Percentiles rank a stretch among this genome's conserved stretches.
Conservation (phyloP, 2,797 vertebrate species). For the Hypotaenidia philippensis region DNA sequence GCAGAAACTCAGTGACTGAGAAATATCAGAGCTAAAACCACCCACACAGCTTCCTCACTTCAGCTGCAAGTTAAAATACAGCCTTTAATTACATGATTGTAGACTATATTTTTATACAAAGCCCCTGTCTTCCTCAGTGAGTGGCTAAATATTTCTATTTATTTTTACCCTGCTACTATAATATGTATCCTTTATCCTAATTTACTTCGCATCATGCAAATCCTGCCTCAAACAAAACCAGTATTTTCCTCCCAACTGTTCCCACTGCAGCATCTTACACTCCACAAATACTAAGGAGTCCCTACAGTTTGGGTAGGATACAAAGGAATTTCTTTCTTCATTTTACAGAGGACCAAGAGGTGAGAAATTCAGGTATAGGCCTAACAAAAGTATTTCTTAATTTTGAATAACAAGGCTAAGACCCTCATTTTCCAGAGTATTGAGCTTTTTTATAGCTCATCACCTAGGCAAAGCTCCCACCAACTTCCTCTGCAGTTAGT, state of each 20-base stretch:
- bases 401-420: neutral
- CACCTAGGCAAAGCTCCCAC: neutral
- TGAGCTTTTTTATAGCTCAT: neutral
- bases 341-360: neutral
- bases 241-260: neutral
- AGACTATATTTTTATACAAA: constrained; percentile 6
- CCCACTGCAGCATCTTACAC: neutral
- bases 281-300: neutral
- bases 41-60: neutral
- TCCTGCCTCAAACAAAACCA: neutral
- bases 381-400: neutral
- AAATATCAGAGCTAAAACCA: constrained; percentile 15
- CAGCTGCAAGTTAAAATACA: neutral
- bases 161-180: constrained; percentile 7
- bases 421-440: neutral
- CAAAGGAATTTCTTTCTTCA: neutral
- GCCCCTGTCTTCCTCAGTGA: neutral
- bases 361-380: neutral
- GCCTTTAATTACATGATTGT: constrained; percentile 5
- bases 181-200: neutral
- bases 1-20: constrained; percentile 5
- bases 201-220: neutral
- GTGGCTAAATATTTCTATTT: constrained; percentile 23
- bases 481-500: neutral
- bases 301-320: neutral